Base-by-base conservation (phyloP, 64 coral and sea anemone species). In the Montipora capricornis region DNA sequence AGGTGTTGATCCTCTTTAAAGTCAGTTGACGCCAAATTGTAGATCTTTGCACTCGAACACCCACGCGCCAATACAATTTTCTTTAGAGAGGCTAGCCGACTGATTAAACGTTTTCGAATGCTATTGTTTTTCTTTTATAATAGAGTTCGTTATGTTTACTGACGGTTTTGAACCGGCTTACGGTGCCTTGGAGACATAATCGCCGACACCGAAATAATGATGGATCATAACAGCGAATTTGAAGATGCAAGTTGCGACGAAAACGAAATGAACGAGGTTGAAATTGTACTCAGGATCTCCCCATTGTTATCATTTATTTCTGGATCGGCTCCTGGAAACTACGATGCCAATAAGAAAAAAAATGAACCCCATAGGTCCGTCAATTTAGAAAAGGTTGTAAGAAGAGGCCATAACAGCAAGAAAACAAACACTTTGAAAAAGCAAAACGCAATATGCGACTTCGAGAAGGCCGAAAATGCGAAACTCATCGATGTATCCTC, bases 111-210 rank as follows among this genome's bases (percentile, higher is more conserved):
- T 22, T 44, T 71, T 71, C 6, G 10, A 66, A 86, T 37, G 46
- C 82, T 49, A 86, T 86, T 86, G 82, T 86, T n/a, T 86, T 46
- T 8, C 29, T 71, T 20, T n/a, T 86, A 12, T 86, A 69, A 71
- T 50, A 3, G 45, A 68, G 26, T 84, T 37, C 61, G 47, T 68
- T n/a, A 11, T 57, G 82, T 86, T 73, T 73, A 70, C 66, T 16
- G 15, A 86, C n/a, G 10, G 45, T 86, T 19, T 86, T 51, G 62
- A 10, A 12, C 3, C 61, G 11, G 14, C 61, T 64, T 64, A 15
- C 11, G 14, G 14, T 64, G 61, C 46, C 20, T 16, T 71, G 17
- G 22, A 44, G 13, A 70, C 11, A 86, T 71, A 44, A 68, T 11
- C 70, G 13, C 17, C 66, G 17, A 71, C 45, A 73, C 8, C 7